A percentile compares a stretch with the other conserved stretches of the same genome.
These are phyloP conservation scores for Leptoclinus maculatus DNA, from an alignment of 2,797 vertebrate genomes.

Conservation along the genomic window DNA sequence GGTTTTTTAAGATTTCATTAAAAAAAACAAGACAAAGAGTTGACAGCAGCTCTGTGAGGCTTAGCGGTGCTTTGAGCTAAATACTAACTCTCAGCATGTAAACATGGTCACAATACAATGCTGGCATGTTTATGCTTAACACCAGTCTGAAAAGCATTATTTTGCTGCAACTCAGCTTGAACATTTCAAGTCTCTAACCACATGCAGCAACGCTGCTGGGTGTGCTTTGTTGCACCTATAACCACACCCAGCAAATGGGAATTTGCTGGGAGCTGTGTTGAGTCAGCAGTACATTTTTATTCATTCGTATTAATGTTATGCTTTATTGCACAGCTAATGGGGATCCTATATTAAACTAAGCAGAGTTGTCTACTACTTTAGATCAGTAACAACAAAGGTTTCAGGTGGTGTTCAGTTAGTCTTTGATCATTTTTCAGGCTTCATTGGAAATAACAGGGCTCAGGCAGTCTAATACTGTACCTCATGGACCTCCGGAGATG, in stretches of 20 bases:
- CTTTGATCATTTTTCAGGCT: neutral
- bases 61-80: neutral
- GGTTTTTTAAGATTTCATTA: slow-evolving; percentile 30
- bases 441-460: neutral
- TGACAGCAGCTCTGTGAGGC: slow-evolving; percentile 16
- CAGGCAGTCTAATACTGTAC: slow-evolving; percentile 60
- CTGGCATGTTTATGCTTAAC: neutral
- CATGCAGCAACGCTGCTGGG: no score
- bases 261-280: neutral
- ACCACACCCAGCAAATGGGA: neutral
- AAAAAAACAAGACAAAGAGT: neutral
- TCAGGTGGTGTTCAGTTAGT: neutral
- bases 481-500: slow-evolving; percentile 79
- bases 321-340: neutral
- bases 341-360: no score
- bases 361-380: neutral
- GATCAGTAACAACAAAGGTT: neutral
- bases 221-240: slow-evolving; percentile 5
- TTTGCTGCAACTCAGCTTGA: neutral
- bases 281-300: neutral
- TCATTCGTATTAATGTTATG: neutral
- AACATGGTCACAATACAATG: neutral
- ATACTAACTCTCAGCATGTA: neutral
- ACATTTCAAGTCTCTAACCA: neutral
- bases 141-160: slow-evolving; percentile 1